Evolutionary conservation across 2,888 invertebrate genomes (phyloP).

Genomic region (Apeira syringaria): DNA sequence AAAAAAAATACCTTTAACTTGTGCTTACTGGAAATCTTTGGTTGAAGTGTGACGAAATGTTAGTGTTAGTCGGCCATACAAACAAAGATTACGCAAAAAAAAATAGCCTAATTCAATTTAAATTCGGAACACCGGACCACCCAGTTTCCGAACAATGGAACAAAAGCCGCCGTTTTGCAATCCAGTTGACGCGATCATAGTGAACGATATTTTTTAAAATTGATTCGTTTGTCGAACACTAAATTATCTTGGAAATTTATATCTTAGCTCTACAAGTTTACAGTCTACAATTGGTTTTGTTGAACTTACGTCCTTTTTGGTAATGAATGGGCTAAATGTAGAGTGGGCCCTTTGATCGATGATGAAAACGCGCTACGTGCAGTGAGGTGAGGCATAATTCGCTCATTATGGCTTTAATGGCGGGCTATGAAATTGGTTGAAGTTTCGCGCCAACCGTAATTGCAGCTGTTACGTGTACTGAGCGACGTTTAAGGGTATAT

Average conservation of each 20-base stretch:
- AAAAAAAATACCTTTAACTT: too few species aligned
- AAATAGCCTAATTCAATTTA: conserved; percentile 28
- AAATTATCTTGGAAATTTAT: not conserved
- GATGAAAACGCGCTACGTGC: conserved; percentile 64
- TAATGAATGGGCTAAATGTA: conserved; percentile 17
- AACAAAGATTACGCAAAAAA: conserved; percentile 13
- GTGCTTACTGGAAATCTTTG: too few species aligned
- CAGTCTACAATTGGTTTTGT: conserved; percentile 5
- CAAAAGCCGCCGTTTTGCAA: conserved; percentile 47
- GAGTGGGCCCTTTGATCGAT: conserved; percentile 43
- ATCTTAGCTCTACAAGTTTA: not conserved
- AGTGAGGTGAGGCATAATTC: conserved; percentile 56
- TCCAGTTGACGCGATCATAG: conserved; percentile 48
- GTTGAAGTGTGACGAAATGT: too few species aligned
- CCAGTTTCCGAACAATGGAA: conserved; percentile 46
- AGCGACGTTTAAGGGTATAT: conserved; percentile 32
- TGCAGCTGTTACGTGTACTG: conserved; percentile 38
- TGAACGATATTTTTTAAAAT: conserved; percentile 45
- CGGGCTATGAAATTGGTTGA: conserved; percentile 55
- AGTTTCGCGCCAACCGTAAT: conserved; percentile 56
- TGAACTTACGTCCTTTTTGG: conserved; percentile 8
- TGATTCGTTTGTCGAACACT: conserved; percentile 27
- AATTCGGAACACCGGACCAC: conserved; percentile 39
- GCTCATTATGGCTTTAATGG: conserved; percentile 64
- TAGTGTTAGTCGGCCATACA: conserved; percentile 6